Conservation (phyloP, 2,113 vertebrate genomes). For the Pterocles burchelli region DNA sequence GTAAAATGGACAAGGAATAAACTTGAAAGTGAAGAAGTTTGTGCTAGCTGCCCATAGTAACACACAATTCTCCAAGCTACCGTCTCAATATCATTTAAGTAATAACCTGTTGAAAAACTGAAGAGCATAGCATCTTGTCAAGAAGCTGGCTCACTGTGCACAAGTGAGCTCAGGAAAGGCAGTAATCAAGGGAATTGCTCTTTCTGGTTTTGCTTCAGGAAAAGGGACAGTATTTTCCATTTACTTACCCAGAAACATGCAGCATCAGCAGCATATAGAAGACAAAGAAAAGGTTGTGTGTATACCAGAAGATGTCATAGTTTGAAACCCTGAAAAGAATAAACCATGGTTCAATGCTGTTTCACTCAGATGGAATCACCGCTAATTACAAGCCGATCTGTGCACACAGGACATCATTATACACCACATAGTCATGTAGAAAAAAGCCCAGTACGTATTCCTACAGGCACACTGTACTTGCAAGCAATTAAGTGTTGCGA, state of each 20-base stretch:
- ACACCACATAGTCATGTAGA: not conserved
- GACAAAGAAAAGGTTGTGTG: conserved; percentile 96
- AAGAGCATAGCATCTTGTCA: not conserved
- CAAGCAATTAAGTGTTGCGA: not conserved
- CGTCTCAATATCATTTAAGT: not conserved
- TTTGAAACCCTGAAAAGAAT: conserved; percentile 85
- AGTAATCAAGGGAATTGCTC: not conserved
- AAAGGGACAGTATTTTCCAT: not conserved
- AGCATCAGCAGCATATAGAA: conserved; percentile 94
- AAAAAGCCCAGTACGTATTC: not conserved
- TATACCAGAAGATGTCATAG: conserved; percentile 99
- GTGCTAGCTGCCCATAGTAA: not conserved
- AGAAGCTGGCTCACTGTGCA: not conserved
- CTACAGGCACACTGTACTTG: not conserved
- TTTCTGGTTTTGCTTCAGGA: not conserved
- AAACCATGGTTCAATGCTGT: conserved; percentile 40
- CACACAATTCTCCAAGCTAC: not conserved
- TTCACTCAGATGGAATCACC: not conserved
- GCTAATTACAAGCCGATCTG: not conserved
- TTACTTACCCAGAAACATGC: conserved; percentile 91
- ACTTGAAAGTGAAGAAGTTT: not conserved
- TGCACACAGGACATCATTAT: not conserved
- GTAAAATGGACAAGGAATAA: not conserved
- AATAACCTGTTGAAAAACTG: not conserved
- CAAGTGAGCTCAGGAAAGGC: rapidly evolving